These are phyloP conservation scores for Meiosimyza platycephala DNA, from an alignment of 2,888 invertebrate species.

Conservation along the genomic window DNA sequence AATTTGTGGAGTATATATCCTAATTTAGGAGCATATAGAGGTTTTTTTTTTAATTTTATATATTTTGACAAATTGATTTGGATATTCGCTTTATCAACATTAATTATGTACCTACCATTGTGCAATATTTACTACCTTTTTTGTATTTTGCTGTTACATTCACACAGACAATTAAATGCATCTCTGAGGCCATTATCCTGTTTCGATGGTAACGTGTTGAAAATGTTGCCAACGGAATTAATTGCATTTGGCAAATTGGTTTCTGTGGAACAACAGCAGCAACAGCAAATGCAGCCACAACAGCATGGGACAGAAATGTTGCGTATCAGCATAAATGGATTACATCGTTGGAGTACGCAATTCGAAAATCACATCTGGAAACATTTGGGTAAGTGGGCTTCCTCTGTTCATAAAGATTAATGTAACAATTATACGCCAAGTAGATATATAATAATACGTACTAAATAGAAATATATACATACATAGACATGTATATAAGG, in stretches of 20 bases:
- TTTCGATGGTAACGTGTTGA: constrained; percentile 65
- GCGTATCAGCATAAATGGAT: constrained; percentile 64
- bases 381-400: constrained; percentile 62
- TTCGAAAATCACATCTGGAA: constrained; percentile 67
- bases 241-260: constrained; percentile 67
- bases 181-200: constrained; percentile 62
- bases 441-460: too few relatives aligned
- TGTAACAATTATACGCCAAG: too few relatives aligned
- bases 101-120: not conserved
- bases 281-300: constrained; percentile 44
- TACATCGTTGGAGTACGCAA: constrained; percentile 65
- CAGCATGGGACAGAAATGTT: constrained; percentile 56
- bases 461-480: too few relatives aligned
- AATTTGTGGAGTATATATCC: too few relatives aligned
- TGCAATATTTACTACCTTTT: not conserved
- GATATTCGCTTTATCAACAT: not conserved
- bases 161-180: constrained; percentile 64
- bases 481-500: too few relatives aligned
- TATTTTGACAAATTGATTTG: not conserved
- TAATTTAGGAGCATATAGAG: too few relatives aligned
- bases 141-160: constrained; percentile 38
- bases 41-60: too few relatives aligned
- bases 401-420: too few relatives aligned
- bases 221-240: constrained; percentile 66
- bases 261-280: constrained; percentile 50